Base-by-base conservation (phyloP, 2,888 invertebrate species). In the Xylota segnis region DNA sequence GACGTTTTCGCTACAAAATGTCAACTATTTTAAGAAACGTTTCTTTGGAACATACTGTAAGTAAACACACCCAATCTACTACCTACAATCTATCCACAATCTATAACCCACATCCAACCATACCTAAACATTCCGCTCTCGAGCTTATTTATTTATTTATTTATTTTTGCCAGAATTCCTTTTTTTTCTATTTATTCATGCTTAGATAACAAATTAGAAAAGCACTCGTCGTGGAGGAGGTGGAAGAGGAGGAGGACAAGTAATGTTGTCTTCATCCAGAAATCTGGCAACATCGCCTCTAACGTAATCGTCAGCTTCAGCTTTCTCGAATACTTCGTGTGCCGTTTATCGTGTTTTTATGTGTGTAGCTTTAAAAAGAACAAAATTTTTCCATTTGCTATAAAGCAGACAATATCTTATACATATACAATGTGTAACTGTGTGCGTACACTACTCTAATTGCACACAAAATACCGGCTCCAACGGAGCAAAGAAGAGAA, bases 391-490 rank as follows among this genome's bases (percentile, higher is more conserved):
- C 65, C 47, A 68, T 76, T 68, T 59, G 59, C 29, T 59, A 50
- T 18, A 56, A 23, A 75, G 56, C 74, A 75, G 45, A 56, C 75
- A 27, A 14, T 56, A 16, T 40, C 27, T 29, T 23, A 52, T 27
- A 7, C 14, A 2, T 63, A 47, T 34, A 16, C 3, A n/a, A 10
- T 32, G 32, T 56, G 18, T 27, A 14, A 16, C 50, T 40, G 32
- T 76, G 6, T 76, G 27, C 2, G 50, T 40, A 40, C 10, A 27
- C 40, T 23, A 66, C 76, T 76, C 58, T 68, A 76, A 76, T 76
- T 76, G 76, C 58, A 76, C 63, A 76, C 18, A 68, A 66, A 68
- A 76, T 76, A 76, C 76, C 66, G 76, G 66, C 66, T 76, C 59
- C 59, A 76, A n/a, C 37, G 16, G 16, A 68, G 37, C 12, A 75